Evolutionary conservation across 2,888 invertebrate species (phyloP).

Genomic region (Drosophila buzzatii): DNA sequence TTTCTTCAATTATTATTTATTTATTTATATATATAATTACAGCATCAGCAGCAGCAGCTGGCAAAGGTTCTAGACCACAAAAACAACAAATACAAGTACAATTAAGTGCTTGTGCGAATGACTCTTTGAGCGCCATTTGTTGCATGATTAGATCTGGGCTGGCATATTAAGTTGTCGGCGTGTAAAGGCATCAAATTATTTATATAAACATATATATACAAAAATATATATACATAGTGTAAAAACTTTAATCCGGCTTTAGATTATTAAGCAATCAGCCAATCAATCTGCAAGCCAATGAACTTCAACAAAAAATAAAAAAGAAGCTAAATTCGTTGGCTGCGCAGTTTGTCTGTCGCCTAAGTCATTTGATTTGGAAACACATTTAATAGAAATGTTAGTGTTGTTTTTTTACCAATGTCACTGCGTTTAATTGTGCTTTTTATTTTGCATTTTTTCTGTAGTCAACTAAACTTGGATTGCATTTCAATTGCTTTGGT

Average conservation of each 20-base stretch:
- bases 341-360: conserved; percentile 41
- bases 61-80: conserved; percentile 17
- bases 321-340: not conserved
- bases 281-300: conserved; percentile 78
- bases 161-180: conserved; percentile 54
- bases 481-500: conserved; percentile 75
- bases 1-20: conserved; percentile 63
- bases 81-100: conserved; percentile 35
- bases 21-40: conserved; percentile 56
- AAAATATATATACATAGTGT: conserved; percentile 2
- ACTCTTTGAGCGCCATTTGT: conserved; percentile 57
- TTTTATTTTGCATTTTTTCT: conserved; percentile 65
- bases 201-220: not conserved
- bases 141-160: conserved; percentile 65
- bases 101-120: conserved; percentile 68
- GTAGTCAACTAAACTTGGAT: conserved; percentile 49
- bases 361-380: conserved; percentile 34
- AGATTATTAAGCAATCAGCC: conserved; percentile 79
- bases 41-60: conserved; percentile 25
- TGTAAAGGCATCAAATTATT: conserved; percentile 49
- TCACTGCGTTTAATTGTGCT: conserved; percentile 71
- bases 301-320: conserved; percentile 50
- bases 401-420: conserved; percentile 58
- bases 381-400: conserved; percentile 29
- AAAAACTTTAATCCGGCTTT: conserved; percentile 46